Evolutionary conservation across 2,888 invertebrate genomes (phyloP), one percentile per base, ranked within the genome.

Genomic region (Aspidiotus destructor): DNA sequence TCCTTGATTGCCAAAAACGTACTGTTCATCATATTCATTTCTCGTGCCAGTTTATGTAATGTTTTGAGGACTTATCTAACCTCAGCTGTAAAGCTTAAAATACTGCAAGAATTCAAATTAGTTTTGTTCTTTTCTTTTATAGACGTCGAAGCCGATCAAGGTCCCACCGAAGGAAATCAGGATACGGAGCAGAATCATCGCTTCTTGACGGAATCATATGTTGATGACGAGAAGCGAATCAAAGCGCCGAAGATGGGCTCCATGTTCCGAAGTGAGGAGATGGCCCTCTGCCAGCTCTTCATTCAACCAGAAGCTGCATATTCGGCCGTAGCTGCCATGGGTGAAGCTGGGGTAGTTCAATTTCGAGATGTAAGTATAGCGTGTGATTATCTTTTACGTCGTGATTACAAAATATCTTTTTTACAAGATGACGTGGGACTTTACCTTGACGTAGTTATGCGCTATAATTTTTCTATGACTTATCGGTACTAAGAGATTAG

Each of bases 221-320:
- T 65, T 65, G 65, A 65, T 42, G 42, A 65, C 7, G 58, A 65
- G 62, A 62, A 65, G 48, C 65, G 58, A 44, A 41, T 40, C 65
- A 58, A 65, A 65, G 55, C 60, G 61, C 64, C 70, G 70, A 72
- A 55, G 61, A 78, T 79, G 78, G 78, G 78, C 73, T 76, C 77
- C 72, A 75, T 79, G 75, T 77, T 79, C 73, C 77, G 78, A 70
- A 79, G 79, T 73, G 79, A 79, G 73, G 76, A 78, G 72, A 79
- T 79, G 79, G 78, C 77, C 65, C 75, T 79, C 71, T 79, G 79
- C 76, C 84, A 84, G 76, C 79, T 84, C 70, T 84, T 83, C 76
- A 79, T 84, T 54, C 84, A 84, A 73, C 80, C 82, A 57, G 84
- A 84, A 74, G 82, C 84, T n/a, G 82, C 84, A 1, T 84, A 84